Conservation (phyloP, 2,797 vertebrate genomes). For the Lacerta viridis region DNA sequence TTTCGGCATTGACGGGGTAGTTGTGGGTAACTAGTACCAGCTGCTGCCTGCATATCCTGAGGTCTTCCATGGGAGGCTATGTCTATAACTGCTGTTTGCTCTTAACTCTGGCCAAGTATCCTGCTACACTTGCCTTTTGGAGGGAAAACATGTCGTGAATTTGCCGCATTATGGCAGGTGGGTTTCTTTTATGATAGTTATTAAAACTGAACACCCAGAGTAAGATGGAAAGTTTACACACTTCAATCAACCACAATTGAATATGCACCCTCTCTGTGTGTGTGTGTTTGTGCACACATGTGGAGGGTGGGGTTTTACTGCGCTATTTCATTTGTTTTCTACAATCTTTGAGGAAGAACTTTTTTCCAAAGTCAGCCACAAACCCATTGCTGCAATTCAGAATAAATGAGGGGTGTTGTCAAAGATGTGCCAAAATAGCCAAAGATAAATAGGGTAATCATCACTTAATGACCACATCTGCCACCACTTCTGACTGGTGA, state of each 20-base stretch:
- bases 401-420: background rate
- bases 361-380: background rate
- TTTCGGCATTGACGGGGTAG: background rate
- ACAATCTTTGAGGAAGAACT: background rate
- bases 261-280: too few relatives aligned
- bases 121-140: background rate
- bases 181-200: background rate
- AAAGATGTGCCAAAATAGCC: slow-evolving; percentile 28
- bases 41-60: background rate
- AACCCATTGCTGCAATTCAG: background rate
- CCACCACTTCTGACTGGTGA: background rate
- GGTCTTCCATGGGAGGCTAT: background rate
- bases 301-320: background rate
- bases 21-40: background rate
- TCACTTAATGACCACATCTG: slow-evolving; percentile 18
- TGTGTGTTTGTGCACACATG: too few relatives aligned
- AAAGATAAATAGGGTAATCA: slow-evolving; percentile 34
- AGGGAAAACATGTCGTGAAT: background rate
- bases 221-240: background rate
- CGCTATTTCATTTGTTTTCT: background rate
- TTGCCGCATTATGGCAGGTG: background rate
- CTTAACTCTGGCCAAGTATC: background rate
- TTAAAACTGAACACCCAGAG: background rate
- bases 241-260: background rate
- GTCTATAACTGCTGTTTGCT: background rate